Conservation (phyloP, 2,888 invertebrate species). For the Platerodrilus igneus region DNA sequence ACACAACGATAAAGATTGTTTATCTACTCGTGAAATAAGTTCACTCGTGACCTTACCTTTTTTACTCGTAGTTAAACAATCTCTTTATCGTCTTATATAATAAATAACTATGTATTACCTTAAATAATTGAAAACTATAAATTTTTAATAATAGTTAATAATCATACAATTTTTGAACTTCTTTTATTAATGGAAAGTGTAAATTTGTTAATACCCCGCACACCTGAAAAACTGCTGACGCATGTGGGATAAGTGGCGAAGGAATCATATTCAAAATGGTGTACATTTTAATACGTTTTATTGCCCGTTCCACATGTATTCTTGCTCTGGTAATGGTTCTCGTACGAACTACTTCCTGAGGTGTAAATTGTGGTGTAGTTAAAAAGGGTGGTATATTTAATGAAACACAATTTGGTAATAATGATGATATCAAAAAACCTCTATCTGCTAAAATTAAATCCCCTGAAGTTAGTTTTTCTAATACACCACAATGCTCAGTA, state of each 20-base stretch:
- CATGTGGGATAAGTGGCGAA: neutral
- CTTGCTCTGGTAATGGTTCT: conserved; percentile 26
- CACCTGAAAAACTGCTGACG: conserved; percentile 5
- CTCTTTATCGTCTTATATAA: too few species aligned
- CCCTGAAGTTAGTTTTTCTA: conserved; percentile 22
- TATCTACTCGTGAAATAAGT: too few species aligned
- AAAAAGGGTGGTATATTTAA: conserved; percentile 31
- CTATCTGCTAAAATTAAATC: conserved; percentile 31
- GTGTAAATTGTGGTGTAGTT: conserved; percentile 23
- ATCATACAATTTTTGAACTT: too few species aligned
- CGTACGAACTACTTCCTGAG: conserved; percentile 24
- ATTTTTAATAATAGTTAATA: too few species aligned
- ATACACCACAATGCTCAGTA: conserved; percentile 23
- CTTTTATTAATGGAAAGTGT: conserved; percentile 10
- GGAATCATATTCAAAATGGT: conserved; percentile 6
- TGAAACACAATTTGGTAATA: conserved; percentile 27
- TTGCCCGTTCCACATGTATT: conserved; percentile 31
- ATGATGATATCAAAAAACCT: conserved; percentile 29
- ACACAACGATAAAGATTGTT: too few species aligned
- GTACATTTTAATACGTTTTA: conserved; percentile 25
- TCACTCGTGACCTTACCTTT: too few species aligned
- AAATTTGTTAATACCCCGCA: conserved; percentile 6
- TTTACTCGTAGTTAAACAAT: too few species aligned
- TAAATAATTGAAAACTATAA: too few species aligned
- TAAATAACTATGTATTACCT: too few species aligned